Base-by-base conservation (phyloP, 2,797 vertebrate species). In the Diceros bicornis region DNA sequence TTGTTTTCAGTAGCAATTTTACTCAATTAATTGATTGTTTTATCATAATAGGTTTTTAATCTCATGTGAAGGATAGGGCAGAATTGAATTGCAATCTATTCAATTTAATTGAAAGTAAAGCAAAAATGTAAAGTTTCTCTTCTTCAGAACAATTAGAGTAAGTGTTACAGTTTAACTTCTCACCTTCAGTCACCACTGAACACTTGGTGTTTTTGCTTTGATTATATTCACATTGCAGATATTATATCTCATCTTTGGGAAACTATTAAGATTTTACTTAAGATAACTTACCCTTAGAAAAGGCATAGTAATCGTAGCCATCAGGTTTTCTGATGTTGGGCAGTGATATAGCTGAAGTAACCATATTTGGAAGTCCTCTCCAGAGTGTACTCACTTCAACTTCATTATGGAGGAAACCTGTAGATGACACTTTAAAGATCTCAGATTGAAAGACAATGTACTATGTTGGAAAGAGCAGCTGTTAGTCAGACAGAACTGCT, bases 291-390 rank as follows among this genome's bases (percentile, higher is more conserved):
- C 99, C 98, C 98, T 98, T 99, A 20, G 99, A 99, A 98, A 99
- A 99, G 90, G 99, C 98, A 0, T 99, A 99, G 96, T 99, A 99
- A 89, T 99, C 99, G 7, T 99, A 99, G 66, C 99, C 99, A 0
- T 99, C 99, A 0, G 98, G 98, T 84, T 99, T 99, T 61, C 97
- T 98, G 44, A 47, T 66, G 96, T 97, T 99, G 25, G 99, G 99
- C 74, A 99, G 62, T 0, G 99, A 99, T 72, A 99, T 83, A 0
- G 99, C 99, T 2, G 99, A 99, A 5, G 99, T 99, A 74, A 99
- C 87, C 98, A 98, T 69, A 81, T 94, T 98, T 0, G 99, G 99
- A 85, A 99, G 93, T n/a, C 99, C 99, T 97, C 97, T 98, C 99
- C 99, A 99, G 78, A 98, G 97, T 1, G 97, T 41, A 0, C 95